phyloP scores from a whole-genome alignment of 1,140 invertebrate species.

The Drosophila miranda region DNA sequence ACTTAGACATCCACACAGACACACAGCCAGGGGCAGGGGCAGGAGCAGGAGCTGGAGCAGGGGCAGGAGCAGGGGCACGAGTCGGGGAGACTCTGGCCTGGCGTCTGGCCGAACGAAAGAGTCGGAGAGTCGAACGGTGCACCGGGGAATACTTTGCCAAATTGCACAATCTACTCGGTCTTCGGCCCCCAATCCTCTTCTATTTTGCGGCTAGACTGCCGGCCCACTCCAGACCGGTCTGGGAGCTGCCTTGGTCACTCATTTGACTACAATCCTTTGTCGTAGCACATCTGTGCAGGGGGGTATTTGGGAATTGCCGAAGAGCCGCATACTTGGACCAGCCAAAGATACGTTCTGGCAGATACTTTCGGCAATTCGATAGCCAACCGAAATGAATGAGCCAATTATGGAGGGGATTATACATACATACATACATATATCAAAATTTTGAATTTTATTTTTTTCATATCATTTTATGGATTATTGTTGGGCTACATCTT shows the following conservation, averaged over 20 bases:
- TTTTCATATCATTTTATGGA: constrained; percentile 22
- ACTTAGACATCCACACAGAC: constrained; percentile 63
- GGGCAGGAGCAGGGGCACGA: neutral
- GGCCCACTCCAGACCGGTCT: constrained; percentile 28
- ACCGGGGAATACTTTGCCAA: constrained; percentile 78
- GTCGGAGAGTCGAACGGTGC: constrained; percentile 60
- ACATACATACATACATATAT: neutral
- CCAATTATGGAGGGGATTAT: constrained; percentile 31
- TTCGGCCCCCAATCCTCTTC: neutral
- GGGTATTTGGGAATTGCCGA: neutral
- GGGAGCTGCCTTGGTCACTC: constrained; percentile 50
- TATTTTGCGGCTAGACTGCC: too few relatives aligned
- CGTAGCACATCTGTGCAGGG: constrained; percentile 13
- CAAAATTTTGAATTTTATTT: constrained; percentile 28
- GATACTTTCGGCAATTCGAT: constrained; percentile 32
- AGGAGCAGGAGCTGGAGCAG: neutral
- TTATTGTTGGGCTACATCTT: constrained; percentile 4
- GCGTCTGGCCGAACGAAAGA: constrained; percentile 22
- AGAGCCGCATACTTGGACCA: constrained; percentile 9
- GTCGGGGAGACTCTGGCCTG: neutral
- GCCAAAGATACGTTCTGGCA: constrained; percentile 7
- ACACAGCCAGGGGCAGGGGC: neutral
- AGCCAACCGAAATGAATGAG: constrained; percentile 18
- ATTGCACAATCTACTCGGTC: constrained; percentile 62
- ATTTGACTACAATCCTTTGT: constrained; percentile 67